Conservation (phyloP, 2,888 invertebrate species). For the Zootermopsis nevadensis region DNA sequence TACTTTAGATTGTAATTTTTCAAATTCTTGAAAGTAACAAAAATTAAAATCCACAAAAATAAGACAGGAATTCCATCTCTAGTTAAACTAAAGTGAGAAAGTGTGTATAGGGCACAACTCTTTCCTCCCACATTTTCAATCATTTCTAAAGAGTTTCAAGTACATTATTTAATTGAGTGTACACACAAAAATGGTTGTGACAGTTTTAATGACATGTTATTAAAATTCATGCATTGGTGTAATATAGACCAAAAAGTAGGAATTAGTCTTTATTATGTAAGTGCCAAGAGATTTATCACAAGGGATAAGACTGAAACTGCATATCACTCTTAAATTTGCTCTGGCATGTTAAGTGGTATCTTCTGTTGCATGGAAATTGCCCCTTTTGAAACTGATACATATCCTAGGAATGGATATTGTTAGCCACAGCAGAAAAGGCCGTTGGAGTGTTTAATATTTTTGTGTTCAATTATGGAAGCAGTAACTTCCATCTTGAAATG, state of each 20-base stretch:
- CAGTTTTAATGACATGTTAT: neutral
- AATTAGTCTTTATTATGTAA: neutral
- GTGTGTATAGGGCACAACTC: no score
- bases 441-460: neutral
- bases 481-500: constrained; percentile 1
- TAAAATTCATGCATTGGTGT: neutral
- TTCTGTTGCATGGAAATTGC: neutral
- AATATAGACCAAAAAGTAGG: neutral
- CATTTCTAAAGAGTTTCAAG: neutral
- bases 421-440: neutral
- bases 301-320: constrained; percentile 16
- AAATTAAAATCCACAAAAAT: no score
- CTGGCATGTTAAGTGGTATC: neutral
- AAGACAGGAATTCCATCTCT: no score
- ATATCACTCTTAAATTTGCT: neutral
- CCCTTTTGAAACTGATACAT: neutral
- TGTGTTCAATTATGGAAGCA: constrained; percentile 14
- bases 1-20: no score
- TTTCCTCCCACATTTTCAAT: neutral
- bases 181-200: neutral
- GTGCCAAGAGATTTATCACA: constrained; percentile 10
- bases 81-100: no score
- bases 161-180: no score
- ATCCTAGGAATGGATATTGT: neutral
- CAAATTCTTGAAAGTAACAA: no score